Evolutionary conservation across 2,797 vertebrate genomes (phyloP), one percentile per base, ranked within the genome.

Genomic region (Hyperoplus immaculatus): DNA sequence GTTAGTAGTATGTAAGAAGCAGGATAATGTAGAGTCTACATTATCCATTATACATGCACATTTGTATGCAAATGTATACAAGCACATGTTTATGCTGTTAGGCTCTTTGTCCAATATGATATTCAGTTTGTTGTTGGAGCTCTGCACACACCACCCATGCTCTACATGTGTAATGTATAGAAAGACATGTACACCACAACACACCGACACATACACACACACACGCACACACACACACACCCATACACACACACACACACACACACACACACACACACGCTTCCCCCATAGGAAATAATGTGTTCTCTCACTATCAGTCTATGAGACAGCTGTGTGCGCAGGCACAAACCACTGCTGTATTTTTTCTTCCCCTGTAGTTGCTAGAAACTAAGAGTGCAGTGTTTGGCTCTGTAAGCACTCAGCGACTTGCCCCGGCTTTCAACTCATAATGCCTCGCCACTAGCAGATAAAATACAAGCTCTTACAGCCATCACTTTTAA

Each of bases 391-490:
- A 29, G 74, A 83, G 76, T 76, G 65, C 57, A 64, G 62, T 72
- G 75, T 87, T 88, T 83, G 29, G 75, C 81, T 74, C 65, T 61
- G 84, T 86, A 82, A 89, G 80, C 78, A 82, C 80, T 90, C 74
- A 61, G 71, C 3, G 38, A 78, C 59, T 80, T 75, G 47, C 62
- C 77, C 69, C 11, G 5, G 78, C 84, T 83, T 87, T 85, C 78
- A 81, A 79, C 83, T 84, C 80, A 81, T 85, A 85, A 89, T 83
- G 74, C 80, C 62, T 77, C 79, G 83, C 63, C 70, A 71, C 61
- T 74, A 69, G 43, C 69, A 80, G 49, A 78, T 81, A 72, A 82
- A 87, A 87, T 41, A 81, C 66, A 73, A 57, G 69, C 71, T 69
- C 72, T 78, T n/a, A 41, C 72, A 75, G 72, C 69, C 66, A 59